Evolutionary conservation across 2,797 vertebrate genomes (phyloP).

Genomic region (Poeciliopsis presidionis): DNA sequence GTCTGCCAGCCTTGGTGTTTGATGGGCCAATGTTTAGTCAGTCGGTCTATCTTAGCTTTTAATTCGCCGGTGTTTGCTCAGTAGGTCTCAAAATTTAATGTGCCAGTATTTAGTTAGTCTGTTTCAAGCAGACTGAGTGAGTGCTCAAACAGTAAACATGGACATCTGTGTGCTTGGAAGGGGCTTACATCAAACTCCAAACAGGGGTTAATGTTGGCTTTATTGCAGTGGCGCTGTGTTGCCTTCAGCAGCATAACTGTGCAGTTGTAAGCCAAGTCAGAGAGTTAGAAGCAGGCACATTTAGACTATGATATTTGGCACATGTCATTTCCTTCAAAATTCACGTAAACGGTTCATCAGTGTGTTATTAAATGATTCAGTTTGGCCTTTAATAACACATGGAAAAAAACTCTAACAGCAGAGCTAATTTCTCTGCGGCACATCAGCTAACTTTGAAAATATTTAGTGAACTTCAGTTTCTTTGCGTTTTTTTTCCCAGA

Average conservation of each 20-base stretch:
- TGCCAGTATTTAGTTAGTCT: constrained; percentile 34
- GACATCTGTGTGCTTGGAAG: constrained; percentile 17
- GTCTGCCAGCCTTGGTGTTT: constrained; percentile 53
- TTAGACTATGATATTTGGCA: no score
- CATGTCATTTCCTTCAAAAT: no score
- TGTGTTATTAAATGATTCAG: no score
- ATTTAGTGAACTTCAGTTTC: no score
- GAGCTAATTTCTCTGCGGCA: no score
- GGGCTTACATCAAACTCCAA: background rate
- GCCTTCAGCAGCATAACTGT: background rate
- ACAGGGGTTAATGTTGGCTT: background rate
- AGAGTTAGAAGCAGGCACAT: background rate
- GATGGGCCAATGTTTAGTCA: constrained; percentile 50
- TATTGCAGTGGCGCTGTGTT: background rate
- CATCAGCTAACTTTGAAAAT: no score
- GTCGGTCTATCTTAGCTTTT: constrained; percentile 29
- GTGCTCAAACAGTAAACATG: constrained; percentile 5
- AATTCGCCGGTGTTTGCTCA: constrained; percentile 50
- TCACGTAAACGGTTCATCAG: no score
- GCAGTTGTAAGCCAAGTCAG: background rate
- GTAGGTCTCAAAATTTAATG: constrained; percentile 57
- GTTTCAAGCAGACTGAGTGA: constrained; percentile 23
- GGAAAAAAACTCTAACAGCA: no score
- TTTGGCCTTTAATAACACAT: no score
- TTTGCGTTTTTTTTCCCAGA: no score